These are phyloP conservation scores for Tinea semifulvella DNA, from an alignment of 2,888 invertebrate species.

Conservation along the genomic window DNA sequence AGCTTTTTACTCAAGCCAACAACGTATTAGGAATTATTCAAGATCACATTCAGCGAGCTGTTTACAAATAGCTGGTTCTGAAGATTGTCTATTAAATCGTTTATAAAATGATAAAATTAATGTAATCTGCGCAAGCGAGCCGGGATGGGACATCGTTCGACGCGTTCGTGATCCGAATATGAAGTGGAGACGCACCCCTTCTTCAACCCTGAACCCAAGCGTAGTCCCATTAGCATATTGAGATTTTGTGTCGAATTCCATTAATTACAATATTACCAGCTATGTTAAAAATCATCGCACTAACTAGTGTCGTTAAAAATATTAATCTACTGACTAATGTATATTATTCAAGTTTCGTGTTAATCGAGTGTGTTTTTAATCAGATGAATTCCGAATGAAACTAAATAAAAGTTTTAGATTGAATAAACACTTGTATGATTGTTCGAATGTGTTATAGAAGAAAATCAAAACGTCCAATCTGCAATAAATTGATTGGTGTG, in stretches of 20 bases:
- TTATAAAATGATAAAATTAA: conserved; percentile 64
- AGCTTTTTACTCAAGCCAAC: background rate
- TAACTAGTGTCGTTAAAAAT: too few relatives aligned
- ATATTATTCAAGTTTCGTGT: too few relatives aligned
- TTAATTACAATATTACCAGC: conserved; percentile 17
- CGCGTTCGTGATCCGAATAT: conserved; percentile 57
- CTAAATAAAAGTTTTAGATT: background rate
- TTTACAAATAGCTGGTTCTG: conserved; percentile 39
- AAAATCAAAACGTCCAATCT: conserved; percentile 59
- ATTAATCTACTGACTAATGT: too few relatives aligned
- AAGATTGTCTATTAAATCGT: conserved; percentile 60
- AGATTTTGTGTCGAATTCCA: conserved; percentile 53
- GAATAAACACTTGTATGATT: conserved; percentile 8
- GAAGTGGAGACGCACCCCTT: conserved; percentile 34
- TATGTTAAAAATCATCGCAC: too few relatives aligned
- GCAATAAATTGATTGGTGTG: conserved; percentile 60
- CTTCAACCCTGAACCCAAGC: conserved; percentile 4
- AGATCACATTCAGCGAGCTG: conserved; percentile 6
- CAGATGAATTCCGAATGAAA: too few relatives aligned
- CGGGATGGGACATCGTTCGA: conserved; percentile 60
- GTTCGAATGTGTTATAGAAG: conserved; percentile 23
- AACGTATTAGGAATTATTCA: conserved; percentile 6
- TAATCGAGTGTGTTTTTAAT: too few relatives aligned
- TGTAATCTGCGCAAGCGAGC: conserved; percentile 58
- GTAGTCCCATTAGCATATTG: conserved; percentile 49